A percentile compares a stretch with the other conserved stretches of the same genome.
These are phyloP conservation scores for Aradophagus sp. DNA, from an alignment of 1,140 invertebrate species.

Conservation along the genomic window DNA sequence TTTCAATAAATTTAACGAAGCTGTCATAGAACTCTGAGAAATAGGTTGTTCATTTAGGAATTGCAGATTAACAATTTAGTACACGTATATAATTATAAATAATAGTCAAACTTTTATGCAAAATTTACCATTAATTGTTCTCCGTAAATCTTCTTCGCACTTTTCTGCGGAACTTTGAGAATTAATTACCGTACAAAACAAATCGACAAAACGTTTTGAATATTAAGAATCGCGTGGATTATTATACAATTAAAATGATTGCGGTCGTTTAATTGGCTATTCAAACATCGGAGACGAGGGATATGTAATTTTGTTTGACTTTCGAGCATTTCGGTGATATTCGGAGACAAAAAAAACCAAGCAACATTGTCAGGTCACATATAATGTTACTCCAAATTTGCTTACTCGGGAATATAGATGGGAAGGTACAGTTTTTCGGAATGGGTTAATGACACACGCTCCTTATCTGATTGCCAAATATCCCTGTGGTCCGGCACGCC, in stretches of 20 bases:
- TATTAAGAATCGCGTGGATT: conserved; percentile 10
- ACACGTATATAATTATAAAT: no score
- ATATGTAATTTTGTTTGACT: conserved; percentile 33
- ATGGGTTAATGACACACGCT: conserved; percentile 50
- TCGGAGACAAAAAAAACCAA: conserved; percentile 14
- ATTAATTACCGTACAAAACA: no score
- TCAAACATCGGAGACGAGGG: conserved; percentile 16
- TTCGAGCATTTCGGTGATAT: conserved; percentile 17
- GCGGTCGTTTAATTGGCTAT: conserved; percentile 16
- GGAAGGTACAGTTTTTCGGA: conserved; percentile 37
- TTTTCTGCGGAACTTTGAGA: no score
- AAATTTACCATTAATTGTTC: no score
- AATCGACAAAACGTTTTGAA: not conserved
- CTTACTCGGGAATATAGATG: conserved; percentile 39
- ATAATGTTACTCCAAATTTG: conserved; percentile 39
- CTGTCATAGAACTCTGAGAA: no score
- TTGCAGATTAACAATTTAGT: no score
- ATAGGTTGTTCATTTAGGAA: no score
- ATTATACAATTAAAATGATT: conserved; percentile 35
- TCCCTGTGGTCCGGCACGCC: conserved; percentile 46
- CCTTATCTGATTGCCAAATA: conserved; percentile 45
- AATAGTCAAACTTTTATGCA: no score
- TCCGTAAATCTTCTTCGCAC: no score
- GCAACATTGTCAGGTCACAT: conserved; percentile 32
- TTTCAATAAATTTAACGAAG: no score